Conservation (phyloP, 2,113 vertebrate genomes). For the Capreolus pygargus region DNA sequence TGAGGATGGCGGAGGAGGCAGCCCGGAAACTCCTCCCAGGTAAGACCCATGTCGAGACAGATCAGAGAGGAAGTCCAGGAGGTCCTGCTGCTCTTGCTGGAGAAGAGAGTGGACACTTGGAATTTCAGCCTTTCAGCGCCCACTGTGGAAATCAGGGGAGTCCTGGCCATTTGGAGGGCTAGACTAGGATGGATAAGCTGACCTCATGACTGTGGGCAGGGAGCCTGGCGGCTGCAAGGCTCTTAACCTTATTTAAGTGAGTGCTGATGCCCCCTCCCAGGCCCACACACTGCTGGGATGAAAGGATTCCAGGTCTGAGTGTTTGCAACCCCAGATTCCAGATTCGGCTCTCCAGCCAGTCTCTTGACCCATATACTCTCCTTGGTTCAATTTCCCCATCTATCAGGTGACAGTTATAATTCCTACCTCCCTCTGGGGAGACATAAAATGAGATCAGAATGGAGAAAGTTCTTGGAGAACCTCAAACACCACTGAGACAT, state of each 20-base stretch:
- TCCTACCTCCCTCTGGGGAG: not conserved
- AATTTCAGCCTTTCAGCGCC: not conserved
- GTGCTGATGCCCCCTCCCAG: not conserved
- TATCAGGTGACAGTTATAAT: not conserved
- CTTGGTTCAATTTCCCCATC: not conserved
- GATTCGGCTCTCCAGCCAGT: not conserved
- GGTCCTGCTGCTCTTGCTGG: not conserved
- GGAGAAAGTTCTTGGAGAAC: not conserved
- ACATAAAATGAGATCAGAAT: not conserved
- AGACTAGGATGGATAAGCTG: not conserved
- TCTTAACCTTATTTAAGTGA: not conserved
- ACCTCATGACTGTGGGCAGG: not conserved
- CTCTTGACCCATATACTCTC: not conserved
- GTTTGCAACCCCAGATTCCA: not conserved
- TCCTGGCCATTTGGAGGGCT: not conserved
- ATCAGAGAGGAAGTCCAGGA: not conserved
- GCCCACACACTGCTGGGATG: not conserved
- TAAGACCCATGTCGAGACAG: constrained; percentile 62
- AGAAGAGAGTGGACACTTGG: not conserved
- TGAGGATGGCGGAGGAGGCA: constrained; percentile 95
- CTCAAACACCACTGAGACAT: not conserved
- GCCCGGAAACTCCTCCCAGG: constrained; percentile 96
- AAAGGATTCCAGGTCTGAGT: not conserved
- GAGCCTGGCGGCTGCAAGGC: not conserved
- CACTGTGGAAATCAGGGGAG: not conserved